These are phyloP conservation scores for Lottia scabra DNA, from an alignment of 2,888 invertebrate genomes.

Conservation along the genomic window DNA sequence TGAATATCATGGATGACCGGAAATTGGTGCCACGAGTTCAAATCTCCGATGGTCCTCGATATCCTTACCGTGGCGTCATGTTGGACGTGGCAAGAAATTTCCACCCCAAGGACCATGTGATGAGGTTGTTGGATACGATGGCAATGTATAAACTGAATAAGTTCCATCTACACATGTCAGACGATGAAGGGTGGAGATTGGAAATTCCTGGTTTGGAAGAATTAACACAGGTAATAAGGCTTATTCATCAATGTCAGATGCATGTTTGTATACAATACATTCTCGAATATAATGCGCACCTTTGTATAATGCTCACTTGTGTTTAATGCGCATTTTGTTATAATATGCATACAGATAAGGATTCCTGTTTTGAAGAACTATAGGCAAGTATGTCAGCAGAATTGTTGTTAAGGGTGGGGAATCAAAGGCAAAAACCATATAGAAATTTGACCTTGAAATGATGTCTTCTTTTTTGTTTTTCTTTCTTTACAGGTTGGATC, in stretches of 20 bases:
- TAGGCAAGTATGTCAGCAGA: too few relatives aligned
- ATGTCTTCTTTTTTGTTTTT: too few relatives aligned
- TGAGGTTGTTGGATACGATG: constrained; percentile 58
- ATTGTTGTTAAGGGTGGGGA: too few relatives aligned
- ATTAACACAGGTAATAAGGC: constrained; percentile 52
- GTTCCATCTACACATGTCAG: constrained; percentile 63
- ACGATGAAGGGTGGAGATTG: constrained; percentile 67
- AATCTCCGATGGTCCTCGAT: constrained; percentile 55
- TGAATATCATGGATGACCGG: constrained; percentile 33
- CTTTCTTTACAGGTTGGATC: constrained; percentile 51
- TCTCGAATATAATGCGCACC: background rate
- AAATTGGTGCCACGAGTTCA: constrained; percentile 35
- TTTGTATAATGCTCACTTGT: background rate
- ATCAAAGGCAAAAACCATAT: too few relatives aligned
- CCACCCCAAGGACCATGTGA: constrained; percentile 43
- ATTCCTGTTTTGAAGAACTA: background rate
- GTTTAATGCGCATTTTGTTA: too few relatives aligned
- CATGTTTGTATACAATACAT: background rate
- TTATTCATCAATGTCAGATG: background rate
- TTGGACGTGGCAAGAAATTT: constrained; percentile 65
- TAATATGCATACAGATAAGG: too few relatives aligned
- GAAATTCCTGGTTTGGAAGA: constrained; percentile 64
- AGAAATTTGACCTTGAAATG: too few relatives aligned
- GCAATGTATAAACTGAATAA: constrained; percentile 65
- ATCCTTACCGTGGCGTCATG: constrained; percentile 60